These are phyloP conservation scores for Panorpa germanica DNA, from an alignment of 2,888 invertebrate species.

Conservation along the genomic window DNA sequence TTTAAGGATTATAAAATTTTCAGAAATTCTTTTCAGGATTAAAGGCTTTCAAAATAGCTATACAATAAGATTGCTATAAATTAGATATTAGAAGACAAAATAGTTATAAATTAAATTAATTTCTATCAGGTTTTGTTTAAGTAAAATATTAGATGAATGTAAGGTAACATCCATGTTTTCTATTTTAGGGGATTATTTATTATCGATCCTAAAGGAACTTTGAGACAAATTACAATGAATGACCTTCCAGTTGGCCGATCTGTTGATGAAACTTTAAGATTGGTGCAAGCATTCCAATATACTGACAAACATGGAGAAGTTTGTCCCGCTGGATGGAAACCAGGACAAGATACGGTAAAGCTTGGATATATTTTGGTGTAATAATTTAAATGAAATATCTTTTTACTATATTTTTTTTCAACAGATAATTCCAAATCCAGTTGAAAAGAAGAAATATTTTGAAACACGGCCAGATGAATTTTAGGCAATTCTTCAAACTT, in stretches of 20 bases:
- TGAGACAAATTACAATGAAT: conserved; percentile 93
- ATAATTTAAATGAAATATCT: conserved; percentile 6
- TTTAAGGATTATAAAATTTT: too few species aligned
- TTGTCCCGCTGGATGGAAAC: conserved; percentile 91
- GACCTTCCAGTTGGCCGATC: conserved; percentile 86
- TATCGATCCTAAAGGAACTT: conserved; percentile 70
- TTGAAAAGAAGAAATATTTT: conserved; percentile 65
- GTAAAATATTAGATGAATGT: too few species aligned
- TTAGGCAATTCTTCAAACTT: too few species aligned
- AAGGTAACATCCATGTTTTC: too few species aligned
- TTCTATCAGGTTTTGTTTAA: conserved; percentile 1
- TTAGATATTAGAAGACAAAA: not conserved
- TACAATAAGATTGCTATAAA: too few species aligned
- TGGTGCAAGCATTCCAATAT: conserved; percentile 91
- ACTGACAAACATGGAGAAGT: conserved; percentile 87
- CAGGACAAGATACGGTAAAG: conserved; percentile 75
- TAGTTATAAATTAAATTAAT: not conserved
- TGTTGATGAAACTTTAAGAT: conserved; percentile 81
- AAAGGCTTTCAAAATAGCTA: too few species aligned
- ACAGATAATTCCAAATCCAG: conserved; percentile 44
- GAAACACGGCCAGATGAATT: too few species aligned
- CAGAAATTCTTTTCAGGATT: too few species aligned
- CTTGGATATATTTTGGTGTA: conserved; percentile 5
- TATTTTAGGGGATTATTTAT: conserved; percentile 90
- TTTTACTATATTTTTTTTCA: conserved; percentile 7